These are phyloP conservation scores for Eupeodes corollae DNA, from an alignment of 1,140 invertebrate genomes.

Conservation along the genomic window DNA sequence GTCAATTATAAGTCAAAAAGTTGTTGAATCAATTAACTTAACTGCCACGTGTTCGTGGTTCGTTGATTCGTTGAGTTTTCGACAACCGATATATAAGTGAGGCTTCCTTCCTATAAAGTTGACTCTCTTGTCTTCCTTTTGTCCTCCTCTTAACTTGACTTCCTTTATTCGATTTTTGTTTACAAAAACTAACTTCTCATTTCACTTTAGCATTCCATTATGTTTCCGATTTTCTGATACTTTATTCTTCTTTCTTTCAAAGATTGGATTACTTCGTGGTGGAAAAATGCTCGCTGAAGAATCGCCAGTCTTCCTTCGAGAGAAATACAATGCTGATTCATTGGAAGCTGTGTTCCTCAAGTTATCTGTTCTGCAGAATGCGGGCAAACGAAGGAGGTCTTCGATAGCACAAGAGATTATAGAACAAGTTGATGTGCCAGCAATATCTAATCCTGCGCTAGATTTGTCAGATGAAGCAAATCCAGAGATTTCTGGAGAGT, in stretches of 20 bases:
- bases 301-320: slow-evolving; percentile 66
- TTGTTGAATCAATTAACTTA: no score
- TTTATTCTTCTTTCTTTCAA: slow-evolving; percentile 7
- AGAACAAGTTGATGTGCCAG: slow-evolving; percentile 48
- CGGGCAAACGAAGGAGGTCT: slow-evolving; percentile 61
- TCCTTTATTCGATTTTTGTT: no score
- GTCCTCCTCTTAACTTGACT: no score
- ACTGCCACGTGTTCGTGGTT: no score
- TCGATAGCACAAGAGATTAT: slow-evolving; percentile 64
- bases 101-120: no score
- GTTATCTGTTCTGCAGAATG: slow-evolving; percentile 70
- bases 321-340: slow-evolving; percentile 63
- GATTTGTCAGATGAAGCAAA: slow-evolving; percentile 52
- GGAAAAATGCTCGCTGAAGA: slow-evolving; percentile 86
- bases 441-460: slow-evolving; percentile 47
- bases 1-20: no score
- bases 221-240: no score
- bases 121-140: no score
- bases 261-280: slow-evolving; percentile 88
- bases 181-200: no score
- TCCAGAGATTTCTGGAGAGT: slow-evolving; percentile 71
- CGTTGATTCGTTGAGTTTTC: no score
- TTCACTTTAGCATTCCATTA: no score
- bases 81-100: no score
- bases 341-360: slow-evolving; percentile 90